Evolutionary conservation across 2,797 vertebrate species (phyloP).

Genomic region (Premnoplex brunnescens): DNA sequence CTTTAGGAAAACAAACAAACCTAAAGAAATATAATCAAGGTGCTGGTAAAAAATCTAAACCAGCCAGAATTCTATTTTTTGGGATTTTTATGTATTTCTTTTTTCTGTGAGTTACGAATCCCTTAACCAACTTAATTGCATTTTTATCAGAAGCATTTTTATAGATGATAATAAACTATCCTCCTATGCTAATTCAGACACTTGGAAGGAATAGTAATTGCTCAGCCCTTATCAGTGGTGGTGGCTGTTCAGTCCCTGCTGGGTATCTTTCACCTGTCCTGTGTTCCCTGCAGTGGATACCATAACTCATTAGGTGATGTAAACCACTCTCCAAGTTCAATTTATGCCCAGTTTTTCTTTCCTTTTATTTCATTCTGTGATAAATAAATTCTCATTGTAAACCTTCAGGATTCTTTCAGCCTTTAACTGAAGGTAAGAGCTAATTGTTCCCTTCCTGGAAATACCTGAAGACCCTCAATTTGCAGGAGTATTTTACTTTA

Average conservation of each 20-base stretch:
- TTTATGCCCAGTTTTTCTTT: background rate
- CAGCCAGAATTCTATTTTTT: background rate
- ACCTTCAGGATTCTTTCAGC: background rate
- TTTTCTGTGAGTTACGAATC: background rate
- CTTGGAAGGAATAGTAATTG: slow-evolving; percentile 10
- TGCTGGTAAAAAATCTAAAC: background rate
- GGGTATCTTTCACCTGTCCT: background rate
- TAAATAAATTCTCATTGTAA: background rate
- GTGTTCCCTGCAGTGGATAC: background rate
- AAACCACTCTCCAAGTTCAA: background rate
- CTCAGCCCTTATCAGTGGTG: slow-evolving; percentile 12
- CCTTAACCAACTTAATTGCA: background rate
- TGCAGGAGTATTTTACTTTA: background rate
- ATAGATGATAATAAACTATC: slow-evolving; percentile 26
- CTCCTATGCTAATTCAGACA: background rate
- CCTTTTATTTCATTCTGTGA: background rate
- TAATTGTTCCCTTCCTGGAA: background rate
- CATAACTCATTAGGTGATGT: background rate
- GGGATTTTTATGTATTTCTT: background rate
- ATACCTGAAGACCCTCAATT: background rate
- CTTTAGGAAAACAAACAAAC: background rate
- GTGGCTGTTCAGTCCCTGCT: background rate
- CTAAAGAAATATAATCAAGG: background rate
- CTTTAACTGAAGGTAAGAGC: background rate
- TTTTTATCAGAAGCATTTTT: slow-evolving; percentile 38